Conservation (phyloP, 2,113 vertebrate species). For the Stigmatopora argus region DNA sequence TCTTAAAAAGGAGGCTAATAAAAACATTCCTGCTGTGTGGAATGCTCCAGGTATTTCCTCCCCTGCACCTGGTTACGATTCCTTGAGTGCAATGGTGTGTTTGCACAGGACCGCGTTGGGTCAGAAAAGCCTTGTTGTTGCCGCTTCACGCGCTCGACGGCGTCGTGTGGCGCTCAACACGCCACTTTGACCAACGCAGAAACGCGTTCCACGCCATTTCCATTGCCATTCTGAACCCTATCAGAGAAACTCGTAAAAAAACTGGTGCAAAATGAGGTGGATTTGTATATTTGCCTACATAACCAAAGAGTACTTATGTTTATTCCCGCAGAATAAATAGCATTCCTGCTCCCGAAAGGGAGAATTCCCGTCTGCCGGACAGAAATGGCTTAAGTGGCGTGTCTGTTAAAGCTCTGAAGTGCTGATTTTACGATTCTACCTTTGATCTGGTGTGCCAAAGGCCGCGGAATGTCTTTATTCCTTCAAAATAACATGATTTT, state of each 20-base stretch:
- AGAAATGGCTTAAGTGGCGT: neutral
- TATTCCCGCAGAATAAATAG: neutral
- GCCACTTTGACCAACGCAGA: conserved; percentile 28
- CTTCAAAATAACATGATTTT: neutral
- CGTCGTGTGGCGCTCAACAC: conserved; percentile 37
- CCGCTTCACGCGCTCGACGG: conserved; percentile 37
- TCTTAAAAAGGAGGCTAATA: conserved; percentile 49
- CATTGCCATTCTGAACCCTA: neutral
- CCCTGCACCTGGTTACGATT: conserved; percentile 66
- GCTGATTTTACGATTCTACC: neutral
- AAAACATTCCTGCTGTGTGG: conserved; percentile 66
- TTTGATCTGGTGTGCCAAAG: neutral
- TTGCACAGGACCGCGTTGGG: conserved; percentile 44
- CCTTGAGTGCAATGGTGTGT: conserved; percentile 58
- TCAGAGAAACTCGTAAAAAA: neutral
- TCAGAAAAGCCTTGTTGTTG: conserved; percentile 27
- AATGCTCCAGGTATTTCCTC: conserved; percentile 70
- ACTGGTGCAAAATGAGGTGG: neutral
- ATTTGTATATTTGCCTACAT: neutral
- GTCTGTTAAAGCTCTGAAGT: neutral
- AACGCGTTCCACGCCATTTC: neutral
- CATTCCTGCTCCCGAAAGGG: neutral
- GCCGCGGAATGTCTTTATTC: neutral
- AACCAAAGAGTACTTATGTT: neutral
- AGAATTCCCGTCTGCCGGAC: neutral